Base-by-base conservation (phyloP, 1,140 invertebrate species). In the Lycorma delicatula region DNA sequence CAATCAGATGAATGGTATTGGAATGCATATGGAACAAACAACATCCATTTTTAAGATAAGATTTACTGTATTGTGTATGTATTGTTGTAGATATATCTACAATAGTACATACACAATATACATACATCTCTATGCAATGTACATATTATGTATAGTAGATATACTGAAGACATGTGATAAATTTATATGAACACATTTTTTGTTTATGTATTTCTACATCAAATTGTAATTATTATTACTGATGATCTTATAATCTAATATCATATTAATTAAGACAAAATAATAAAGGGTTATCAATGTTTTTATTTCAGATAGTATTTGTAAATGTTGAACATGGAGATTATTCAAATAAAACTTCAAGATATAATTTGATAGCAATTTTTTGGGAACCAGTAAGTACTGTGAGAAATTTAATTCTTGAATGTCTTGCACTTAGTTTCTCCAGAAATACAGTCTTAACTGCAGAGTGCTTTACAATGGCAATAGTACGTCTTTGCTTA, bases 351-450 rank as follows among this genome's bases (percentile, higher is more conserved):
- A 82, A 81, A 74, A 81, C 81, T 0, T 81, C 77, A 41, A 81
- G 81, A 59, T 85, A 84, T 67, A 75, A 80, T 63, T 69, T 86
- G 59, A 71, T 84, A 63, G 74, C 76, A 22, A 71, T 85, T 53
- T 71, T 86, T 47, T 82, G 81, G 79, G 83, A 84, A 71, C 79
- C 82, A 23, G 84, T 83, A 53, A 77, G 82, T 52, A 80, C 81
- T 3, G 84, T 83, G 6, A 82, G 79, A 64, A 87, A 87, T 70
- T 86, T 86, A 75, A 84, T 86, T 54, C 71, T 86, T 48, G 85
- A 87, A 75, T 84, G 83, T 70, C 69, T 85, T 16, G 81, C 86
- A 38, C 70, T 85, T 27, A 69, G 84, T 59, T 86, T 83, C 73
- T 77, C 83, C n/a, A 80, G 81, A 67, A 80, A 80, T 68, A 72